Evolutionary conservation across 2,797 vertebrate species (phyloP).

Genomic region (Mormyrops attenuatus): DNA sequence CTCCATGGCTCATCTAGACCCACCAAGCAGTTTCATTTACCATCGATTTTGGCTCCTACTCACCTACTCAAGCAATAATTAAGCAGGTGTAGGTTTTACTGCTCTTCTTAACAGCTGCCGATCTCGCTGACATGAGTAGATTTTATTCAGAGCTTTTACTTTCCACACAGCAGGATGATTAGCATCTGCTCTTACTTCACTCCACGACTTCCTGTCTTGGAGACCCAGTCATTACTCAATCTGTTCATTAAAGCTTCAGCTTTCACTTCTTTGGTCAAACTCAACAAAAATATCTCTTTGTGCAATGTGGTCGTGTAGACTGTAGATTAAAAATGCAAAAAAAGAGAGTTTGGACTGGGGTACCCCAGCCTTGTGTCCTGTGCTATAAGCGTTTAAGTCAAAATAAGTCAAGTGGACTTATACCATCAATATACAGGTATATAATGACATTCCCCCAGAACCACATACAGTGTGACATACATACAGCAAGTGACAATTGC

Average conservation of each 20-base stretch:
- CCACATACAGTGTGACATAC: not conserved
- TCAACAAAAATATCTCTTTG: not conserved
- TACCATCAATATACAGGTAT: not conserved
- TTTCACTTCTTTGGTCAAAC: not conserved
- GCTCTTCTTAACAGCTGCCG: not conserved
- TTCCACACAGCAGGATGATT: not conserved
- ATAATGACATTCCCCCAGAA: not conserved
- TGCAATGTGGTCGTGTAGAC: not conserved
- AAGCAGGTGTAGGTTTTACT: not conserved
- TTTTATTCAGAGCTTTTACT: not conserved
- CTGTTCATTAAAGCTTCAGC: not conserved
- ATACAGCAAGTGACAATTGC: not conserved
- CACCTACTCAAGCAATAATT: slow-evolving; percentile 46
- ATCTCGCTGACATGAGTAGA: not conserved
- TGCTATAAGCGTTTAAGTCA: not conserved
- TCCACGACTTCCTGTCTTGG: not conserved
- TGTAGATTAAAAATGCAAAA: not conserved
- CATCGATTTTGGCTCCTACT: slow-evolving; percentile 26
- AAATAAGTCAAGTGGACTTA: not conserved
- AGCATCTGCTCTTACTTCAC: not conserved
- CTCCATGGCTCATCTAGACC: slow-evolving; percentile 1
- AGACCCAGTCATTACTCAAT: not conserved
- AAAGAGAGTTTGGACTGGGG: not conserved
- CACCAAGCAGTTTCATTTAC: slow-evolving; percentile 18
- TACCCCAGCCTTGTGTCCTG: not conserved